phyloP scores from a whole-genome alignment of 2,888 invertebrate species.

The Dinocampus coccinellae region DNA sequence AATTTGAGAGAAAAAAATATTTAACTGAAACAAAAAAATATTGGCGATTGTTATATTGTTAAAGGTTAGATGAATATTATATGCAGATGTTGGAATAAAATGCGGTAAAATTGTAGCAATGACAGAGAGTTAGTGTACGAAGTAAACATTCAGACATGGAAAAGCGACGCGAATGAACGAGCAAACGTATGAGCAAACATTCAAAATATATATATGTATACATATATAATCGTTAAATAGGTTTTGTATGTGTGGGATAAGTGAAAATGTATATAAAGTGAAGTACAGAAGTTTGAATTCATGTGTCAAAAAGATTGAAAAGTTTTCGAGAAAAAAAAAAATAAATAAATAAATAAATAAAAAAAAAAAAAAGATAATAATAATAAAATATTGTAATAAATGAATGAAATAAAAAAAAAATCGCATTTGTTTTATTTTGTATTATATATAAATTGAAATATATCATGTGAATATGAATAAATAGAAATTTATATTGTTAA shows the following conservation, averaged over 20 bases:
- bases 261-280: neutral
- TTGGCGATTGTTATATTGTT: neutral
- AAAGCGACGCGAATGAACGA: constrained; percentile 10
- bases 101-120: neutral
- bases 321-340: neutral
- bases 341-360: neutral
- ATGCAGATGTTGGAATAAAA: constrained; percentile 17
- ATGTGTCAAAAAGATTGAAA: too few relatives aligned
- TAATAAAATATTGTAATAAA: neutral
- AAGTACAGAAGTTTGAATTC: too few relatives aligned
- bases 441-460: too few relatives aligned
- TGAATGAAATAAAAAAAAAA: too few relatives aligned
- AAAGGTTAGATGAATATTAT: neutral
- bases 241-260: too few relatives aligned
- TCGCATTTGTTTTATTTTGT: too few relatives aligned
- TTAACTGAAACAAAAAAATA: neutral
- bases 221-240: neutral
- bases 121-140: constrained; percentile 1
- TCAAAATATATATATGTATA: neutral
- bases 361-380: neutral
- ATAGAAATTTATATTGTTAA: neutral
- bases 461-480: neutral
- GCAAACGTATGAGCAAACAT: constrained; percentile 1
- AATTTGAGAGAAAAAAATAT: too few relatives aligned
- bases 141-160: constrained; percentile 8